Base-by-base conservation (phyloP, 2,113 vertebrate genomes). In the Xenopus laevis region DNA sequence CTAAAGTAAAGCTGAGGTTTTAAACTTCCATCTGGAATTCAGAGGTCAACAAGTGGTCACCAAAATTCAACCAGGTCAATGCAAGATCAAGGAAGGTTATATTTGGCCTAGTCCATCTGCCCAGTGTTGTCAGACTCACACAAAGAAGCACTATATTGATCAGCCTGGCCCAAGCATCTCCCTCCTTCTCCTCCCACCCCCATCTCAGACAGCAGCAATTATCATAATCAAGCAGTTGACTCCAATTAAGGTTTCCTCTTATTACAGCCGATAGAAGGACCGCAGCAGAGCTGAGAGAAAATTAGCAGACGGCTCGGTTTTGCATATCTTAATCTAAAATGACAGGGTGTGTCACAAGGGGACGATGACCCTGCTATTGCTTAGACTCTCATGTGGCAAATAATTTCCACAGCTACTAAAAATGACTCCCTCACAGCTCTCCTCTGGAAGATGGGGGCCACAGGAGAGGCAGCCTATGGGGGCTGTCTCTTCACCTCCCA, bases 281-380 rank as follows among this genome's bases (percentile, higher is more conserved):
- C 89, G 82, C 81, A 64, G 85, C 83, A 83, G 86, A 59, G 68
- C 88, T 79, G 81, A 82, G 85, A 86, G 89, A 86, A 90, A 90
- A 91, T 91, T 90, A 86, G 83, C 84, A 89, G 88, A 89, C 90
- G 74, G 79, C 90, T 91, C 90, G 86, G 89, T 89, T 94, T 94
- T 95, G 96, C 95, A 93, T 94, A 94, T 97, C 95, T 96, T 98
- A 98, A 98, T 96, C 90, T 87, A 83, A 94, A 97, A 94, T 96
- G 96, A 95, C 95, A 97, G 95, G 90, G 83, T 91, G 93, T 97
- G 95, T 98, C 94, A 96, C 81, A 74, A 84, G 85, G 87, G 94
- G 93, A 87, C 89, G 82, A 84, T 88, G 90, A 95, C 92, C 94
- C 92, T 91, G 89, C 91, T 89, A 92, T 88, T 83, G 84, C 91